phyloP scores from a whole-genome alignment of 2,113 vertebrate species.

The Gasterosteus nipponicus region DNA sequence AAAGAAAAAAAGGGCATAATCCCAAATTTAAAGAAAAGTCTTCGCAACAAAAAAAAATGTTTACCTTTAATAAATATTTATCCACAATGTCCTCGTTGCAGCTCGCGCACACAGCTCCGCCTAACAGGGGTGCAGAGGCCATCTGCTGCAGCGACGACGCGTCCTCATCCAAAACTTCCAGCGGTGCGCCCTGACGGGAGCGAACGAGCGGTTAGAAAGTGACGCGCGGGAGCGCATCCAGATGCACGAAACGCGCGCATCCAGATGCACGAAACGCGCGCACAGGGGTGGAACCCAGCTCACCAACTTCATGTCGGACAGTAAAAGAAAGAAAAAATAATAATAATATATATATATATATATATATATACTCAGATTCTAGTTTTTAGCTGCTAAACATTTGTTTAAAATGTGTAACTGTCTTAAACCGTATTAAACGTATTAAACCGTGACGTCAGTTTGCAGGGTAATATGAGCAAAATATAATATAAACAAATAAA shows the following conservation, averaged over 20 bases:
- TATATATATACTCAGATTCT: not conserved
- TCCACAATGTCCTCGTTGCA: conserved; percentile 95
- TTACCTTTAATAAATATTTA: conserved; percentile 98
- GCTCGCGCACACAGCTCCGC: conserved; percentile 88
- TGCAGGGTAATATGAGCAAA: not conserved
- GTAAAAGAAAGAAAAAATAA: not conserved
- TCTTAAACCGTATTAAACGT: not conserved
- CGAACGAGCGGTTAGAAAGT: conserved; percentile 40
- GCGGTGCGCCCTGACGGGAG: conserved; percentile 82
- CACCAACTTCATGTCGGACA: not conserved
- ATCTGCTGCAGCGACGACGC: conserved; percentile 89
- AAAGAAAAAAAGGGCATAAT: not conserved
- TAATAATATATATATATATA: too few species aligned
- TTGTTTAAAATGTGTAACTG: not conserved
- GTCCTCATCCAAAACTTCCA: conserved; percentile 86
- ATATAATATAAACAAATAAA: not conserved
- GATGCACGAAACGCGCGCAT: too few species aligned
- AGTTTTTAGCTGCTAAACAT: not conserved
- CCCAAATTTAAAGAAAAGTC: not conserved
- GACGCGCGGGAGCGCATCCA: conserved; percentile 9
- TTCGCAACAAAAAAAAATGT: not conserved
- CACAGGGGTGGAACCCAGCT: not conserved
- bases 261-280: too few species aligned
- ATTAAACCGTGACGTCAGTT: not conserved
- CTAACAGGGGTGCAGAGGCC: conserved; percentile 84